These are phyloP conservation scores for Bombyx mori DNA, from an alignment of 1,140 invertebrate species.

Conservation along the genomic window DNA sequence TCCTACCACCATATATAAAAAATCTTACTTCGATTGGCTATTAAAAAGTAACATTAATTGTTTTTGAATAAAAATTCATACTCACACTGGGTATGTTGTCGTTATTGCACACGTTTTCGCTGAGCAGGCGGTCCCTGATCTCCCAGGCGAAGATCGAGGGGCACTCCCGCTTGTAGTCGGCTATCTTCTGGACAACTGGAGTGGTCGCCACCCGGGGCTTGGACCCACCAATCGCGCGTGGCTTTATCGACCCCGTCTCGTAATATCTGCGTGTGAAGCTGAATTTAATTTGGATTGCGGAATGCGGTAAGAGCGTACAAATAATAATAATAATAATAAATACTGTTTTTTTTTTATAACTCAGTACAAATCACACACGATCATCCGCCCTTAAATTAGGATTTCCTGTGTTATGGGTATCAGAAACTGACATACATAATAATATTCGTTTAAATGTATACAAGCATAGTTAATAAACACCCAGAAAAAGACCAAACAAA, in stretches of 20 bases:
- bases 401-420: no score
- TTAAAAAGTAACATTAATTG: no score
- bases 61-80: constrained; percentile 43
- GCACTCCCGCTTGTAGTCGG: constrained; percentile 95
- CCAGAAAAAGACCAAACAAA: no score
- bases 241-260: constrained; percentile 97
- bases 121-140: constrained; percentile 94
- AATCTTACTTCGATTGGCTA: no score
- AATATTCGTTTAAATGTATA: no score
- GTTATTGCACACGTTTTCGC: constrained; percentile 97
- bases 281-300: constrained; percentile 51
- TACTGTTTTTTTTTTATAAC: no score
- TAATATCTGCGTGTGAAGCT: constrained; percentile 85
- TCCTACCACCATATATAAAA: no score
- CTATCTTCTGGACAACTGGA: constrained; percentile 94
- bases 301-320: constrained; percentile 31
- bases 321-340: no score
- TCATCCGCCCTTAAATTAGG: no score
- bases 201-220: constrained; percentile 91
- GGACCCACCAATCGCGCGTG: constrained; percentile 94
- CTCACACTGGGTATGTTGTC: constrained; percentile 99
- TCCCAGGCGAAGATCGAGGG: constrained; percentile 99
- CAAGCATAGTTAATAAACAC: no score
- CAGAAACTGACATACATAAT: no score
- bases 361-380: no score